Percentiles rank a stretch among this genome's conserved stretches.
Evolutionary conservation across 2,797 vertebrate species (phyloP).

Genomic region (Micrastur ruficollis): DNA sequence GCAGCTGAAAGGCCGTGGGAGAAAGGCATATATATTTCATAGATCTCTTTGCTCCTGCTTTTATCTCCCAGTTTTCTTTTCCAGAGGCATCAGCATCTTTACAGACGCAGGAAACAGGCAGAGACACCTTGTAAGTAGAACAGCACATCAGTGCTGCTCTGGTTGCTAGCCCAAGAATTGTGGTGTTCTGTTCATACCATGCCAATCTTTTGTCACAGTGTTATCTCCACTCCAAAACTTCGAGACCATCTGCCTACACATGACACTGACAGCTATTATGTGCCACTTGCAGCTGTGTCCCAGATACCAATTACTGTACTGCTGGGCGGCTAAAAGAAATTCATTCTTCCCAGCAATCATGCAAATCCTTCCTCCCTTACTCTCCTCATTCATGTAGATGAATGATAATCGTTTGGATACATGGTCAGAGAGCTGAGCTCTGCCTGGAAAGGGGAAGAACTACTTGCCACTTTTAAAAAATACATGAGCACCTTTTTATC

Average conservation of each 20-base stretch:
- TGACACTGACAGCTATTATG: slow-evolving; percentile 36
- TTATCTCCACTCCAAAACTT: slow-evolving; percentile 28
- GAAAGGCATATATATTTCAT: neutral
- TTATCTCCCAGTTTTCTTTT: neutral
- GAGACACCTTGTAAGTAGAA: neutral
- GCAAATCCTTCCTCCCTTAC: neutral
- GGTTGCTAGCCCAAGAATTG: neutral
- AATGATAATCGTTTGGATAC: neutral
- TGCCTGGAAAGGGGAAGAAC: neutral
- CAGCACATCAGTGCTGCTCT: neutral
- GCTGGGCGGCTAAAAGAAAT: neutral
- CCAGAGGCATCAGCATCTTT: neutral
- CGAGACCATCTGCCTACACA: slow-evolving; percentile 48
- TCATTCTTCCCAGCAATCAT: neutral
- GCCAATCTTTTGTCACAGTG: slow-evolving; percentile 40
- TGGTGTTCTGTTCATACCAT: neutral
- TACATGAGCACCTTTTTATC: neutral
- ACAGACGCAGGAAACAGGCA: neutral
- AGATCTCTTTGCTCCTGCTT: neutral
- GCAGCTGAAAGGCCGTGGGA: neutral
- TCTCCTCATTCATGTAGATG: neutral
- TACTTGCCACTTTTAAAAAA: neutral
- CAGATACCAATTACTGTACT: slow-evolving; percentile 19
- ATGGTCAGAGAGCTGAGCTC: neutral
- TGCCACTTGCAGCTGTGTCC: slow-evolving; percentile 26